These are phyloP conservation scores for Riparia riparia DNA, from an alignment of 2,113 vertebrate species.

Conservation along the genomic window DNA sequence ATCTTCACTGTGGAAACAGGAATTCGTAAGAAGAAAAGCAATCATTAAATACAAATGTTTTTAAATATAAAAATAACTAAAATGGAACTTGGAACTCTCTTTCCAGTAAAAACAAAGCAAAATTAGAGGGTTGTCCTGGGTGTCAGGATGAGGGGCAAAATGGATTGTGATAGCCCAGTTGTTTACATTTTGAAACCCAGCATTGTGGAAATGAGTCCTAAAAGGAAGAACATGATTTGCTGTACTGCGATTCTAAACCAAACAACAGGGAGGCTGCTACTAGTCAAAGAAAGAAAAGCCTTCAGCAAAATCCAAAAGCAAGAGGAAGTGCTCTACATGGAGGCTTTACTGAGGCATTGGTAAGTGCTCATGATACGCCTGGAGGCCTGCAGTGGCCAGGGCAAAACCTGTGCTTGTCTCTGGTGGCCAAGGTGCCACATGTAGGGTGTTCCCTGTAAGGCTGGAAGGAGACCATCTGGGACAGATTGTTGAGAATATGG, in stretches of 20 bases:
- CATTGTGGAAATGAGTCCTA: not conserved
- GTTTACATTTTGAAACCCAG: not conserved
- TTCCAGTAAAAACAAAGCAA: not conserved
- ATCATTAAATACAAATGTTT: not conserved
- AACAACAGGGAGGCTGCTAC: not conserved
- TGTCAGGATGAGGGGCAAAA: not conserved
- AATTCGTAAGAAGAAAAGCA: not conserved
- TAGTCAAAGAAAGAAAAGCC: not conserved
- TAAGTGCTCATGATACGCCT: fast-evolving
- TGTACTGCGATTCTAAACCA: not conserved
- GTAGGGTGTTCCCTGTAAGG: not conserved
- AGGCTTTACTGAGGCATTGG: not conserved
- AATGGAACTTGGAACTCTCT: not conserved
- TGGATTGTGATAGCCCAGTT: not conserved
- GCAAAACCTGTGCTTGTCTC: not conserved
- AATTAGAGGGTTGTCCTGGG: not conserved
- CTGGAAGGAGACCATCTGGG: not conserved
- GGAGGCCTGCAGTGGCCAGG: not conserved
- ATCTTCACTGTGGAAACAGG: not conserved
- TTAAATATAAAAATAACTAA: not conserved
- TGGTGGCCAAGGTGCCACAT: not conserved
- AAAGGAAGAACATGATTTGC: not conserved
- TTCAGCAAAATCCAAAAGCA: not conserved
- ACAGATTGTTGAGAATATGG: not conserved
- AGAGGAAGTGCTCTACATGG: not conserved